These are phyloP conservation scores for Punctoribates punctum DNA, from an alignment of 2,888 invertebrate species.

Conservation along the genomic window DNA sequence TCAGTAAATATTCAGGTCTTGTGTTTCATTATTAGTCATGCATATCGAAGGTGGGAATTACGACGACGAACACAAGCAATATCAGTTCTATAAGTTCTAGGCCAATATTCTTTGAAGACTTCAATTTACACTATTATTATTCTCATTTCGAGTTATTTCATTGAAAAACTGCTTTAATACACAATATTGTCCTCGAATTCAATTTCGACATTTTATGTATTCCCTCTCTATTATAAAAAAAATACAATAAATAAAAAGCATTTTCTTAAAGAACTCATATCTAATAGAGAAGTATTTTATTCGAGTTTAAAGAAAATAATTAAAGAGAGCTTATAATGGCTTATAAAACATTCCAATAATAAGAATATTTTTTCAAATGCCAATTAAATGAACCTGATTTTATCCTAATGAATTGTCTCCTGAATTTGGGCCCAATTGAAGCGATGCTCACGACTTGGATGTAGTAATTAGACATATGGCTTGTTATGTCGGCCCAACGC, in stretches of 20 bases:
- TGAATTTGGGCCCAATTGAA: not conserved
- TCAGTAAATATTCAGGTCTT: conserved; percentile 26
- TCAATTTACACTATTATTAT: not conserved
- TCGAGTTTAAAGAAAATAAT: too few species aligned
- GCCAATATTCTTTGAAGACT: not conserved
- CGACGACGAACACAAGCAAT: not conserved
- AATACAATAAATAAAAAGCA: too few species aligned
- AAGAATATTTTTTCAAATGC: not conserved
- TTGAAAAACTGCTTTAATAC: too few species aligned
- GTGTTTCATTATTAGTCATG: conserved; percentile 26
- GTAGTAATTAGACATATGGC: conserved; percentile 29
- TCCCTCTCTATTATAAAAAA: too few species aligned
- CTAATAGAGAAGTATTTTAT: too few species aligned
- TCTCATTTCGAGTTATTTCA: too few species aligned
- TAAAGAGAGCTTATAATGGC: not conserved
- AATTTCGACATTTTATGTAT: too few species aligned
- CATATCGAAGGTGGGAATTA: conserved; percentile 19
- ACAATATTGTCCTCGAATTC: too few species aligned
- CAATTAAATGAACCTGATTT: not conserved
- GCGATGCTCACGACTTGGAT: not conserved
- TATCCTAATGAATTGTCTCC: not conserved
- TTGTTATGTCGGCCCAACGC: conserved; percentile 28
- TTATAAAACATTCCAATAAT: not conserved
- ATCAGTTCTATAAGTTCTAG: not conserved
- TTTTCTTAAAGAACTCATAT: too few species aligned